Base-by-base conservation (phyloP, 2,113 vertebrate species). In the Pangasianodon hypophthalmus region DNA sequence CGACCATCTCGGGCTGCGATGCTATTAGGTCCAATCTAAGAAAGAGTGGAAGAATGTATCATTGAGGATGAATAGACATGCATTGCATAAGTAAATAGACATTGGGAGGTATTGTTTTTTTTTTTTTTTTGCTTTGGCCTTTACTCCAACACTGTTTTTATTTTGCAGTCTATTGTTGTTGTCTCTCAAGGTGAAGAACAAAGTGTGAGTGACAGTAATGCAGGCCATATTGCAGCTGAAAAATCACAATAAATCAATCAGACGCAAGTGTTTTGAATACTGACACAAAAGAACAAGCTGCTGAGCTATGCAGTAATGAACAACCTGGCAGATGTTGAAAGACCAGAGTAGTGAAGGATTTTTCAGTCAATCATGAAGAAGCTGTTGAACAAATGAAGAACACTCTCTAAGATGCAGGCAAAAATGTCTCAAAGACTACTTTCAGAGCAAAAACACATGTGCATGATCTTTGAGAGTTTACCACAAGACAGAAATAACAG, bases 1-100 rank as follows among this genome's bases (percentile, higher is more conserved):
- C 97, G 97, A 41, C 98, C 98, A 1, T 99, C 98, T 95, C 95
- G 96, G 91, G 97, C 98, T 64, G 98, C 98, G 14, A 99, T 98
- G 94, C 98, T 98, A 91, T 99, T 98, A 56, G 97, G 98, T 93
- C 97, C 97, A 92, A 99, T 96, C 98, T 99, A 95, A 85, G 24
- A 58, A 69, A 32, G 58, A 44, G 58, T n/a, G 41, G 71, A 32
- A 86, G 16, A n/a, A 84, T 18, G 56, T 24, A 84, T 62, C 10
- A 9, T 11, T 41, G 32, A 37, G 52, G 29, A 62, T 26, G 14
- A 83, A 56, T 54, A 83, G 13, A 56, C 32, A 84, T 41, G 32
- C 13, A 41, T 4, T 44, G 24, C 56, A 62, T 62, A 84, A 62
- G 56, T 84, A 79, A 79, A 79, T 50, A 50, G 75, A 79, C 56